Conservation (phyloP, 2,113 vertebrate species). For the Melierax canorus region DNA sequence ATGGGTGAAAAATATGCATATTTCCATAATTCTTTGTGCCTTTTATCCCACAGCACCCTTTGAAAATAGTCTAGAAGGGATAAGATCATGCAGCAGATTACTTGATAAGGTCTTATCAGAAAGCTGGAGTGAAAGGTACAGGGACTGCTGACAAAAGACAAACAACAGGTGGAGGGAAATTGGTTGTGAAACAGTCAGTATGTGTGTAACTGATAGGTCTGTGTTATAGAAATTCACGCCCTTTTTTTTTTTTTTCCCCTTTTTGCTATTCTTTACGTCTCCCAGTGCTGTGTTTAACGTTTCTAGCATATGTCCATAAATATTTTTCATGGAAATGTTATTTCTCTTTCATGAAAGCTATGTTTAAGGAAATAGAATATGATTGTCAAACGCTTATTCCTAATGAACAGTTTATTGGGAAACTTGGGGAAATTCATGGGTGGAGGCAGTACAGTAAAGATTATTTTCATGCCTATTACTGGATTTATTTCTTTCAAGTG, state of each 20-base stretch:
- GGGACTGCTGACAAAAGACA: rapidly evolving
- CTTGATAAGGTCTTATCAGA: not conserved
- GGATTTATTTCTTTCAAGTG: not conserved
- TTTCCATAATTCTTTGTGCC: not conserved
- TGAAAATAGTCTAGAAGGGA: not conserved
- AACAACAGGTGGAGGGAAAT: not conserved
- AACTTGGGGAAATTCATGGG: not conserved
- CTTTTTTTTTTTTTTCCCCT: not conserved
- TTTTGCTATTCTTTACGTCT: not conserved
- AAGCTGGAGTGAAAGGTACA: not conserved
- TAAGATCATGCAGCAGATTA: not conserved
- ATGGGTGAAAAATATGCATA: not conserved
- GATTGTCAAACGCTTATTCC: not conserved
- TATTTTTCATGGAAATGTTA: not conserved
- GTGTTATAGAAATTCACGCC: not conserved
- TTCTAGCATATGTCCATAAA: not conserved
- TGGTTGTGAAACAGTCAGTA: not conserved
- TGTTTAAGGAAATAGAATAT: not conserved
- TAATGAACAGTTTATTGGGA: not conserved
- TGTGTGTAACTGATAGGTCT: not conserved
- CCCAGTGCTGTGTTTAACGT: not conserved
- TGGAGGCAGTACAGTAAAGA: not conserved
- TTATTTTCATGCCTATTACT: not conserved
- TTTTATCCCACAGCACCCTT: not conserved
- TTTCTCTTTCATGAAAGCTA: not conserved